These are phyloP conservation scores for Etheostoma cragini DNA, from an alignment of 2,113 vertebrate species.

Conservation along the genomic window DNA sequence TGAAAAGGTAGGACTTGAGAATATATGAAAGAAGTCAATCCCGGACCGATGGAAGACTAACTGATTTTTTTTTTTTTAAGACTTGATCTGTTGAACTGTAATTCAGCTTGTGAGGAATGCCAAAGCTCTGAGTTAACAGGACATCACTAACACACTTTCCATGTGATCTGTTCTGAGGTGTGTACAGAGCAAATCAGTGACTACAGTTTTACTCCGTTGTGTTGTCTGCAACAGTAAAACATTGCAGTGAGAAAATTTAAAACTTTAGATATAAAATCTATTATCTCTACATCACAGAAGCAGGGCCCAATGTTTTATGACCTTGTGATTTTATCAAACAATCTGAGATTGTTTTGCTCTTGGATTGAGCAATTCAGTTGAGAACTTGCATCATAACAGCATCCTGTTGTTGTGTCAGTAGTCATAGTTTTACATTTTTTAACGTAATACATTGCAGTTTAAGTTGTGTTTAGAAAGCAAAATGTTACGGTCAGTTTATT, in stretches of 20 bases:
- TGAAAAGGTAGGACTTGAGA: background rate
- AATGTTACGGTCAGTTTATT: background rate
- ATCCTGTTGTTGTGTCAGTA: background rate
- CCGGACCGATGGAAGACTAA: background rate
- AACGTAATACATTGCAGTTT: background rate
- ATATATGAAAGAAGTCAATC: background rate
- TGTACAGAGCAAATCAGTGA: background rate
- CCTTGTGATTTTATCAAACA: background rate
- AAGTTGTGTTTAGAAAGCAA: background rate
- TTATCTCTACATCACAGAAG: background rate
- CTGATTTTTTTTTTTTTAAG: background rate
- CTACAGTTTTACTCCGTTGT: background rate
- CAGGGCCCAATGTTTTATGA: background rate
- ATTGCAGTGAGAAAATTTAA: background rate
- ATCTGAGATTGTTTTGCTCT: background rate
- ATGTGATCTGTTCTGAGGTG: background rate
- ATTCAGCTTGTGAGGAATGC: slow-evolving; percentile 1
- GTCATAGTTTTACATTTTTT: background rate
- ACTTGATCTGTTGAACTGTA: background rate
- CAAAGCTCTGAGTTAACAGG: background rate
- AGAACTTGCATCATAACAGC: background rate
- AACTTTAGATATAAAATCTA: background rate
- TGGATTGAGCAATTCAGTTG: background rate
- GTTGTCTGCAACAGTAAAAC: background rate
- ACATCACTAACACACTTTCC: background rate